Percentiles rank a stretch among this genome's conserved stretches.
Evolutionary conservation across 2,888 invertebrate genomes (phyloP).

Genomic region (Machimus atricapillus): DNA sequence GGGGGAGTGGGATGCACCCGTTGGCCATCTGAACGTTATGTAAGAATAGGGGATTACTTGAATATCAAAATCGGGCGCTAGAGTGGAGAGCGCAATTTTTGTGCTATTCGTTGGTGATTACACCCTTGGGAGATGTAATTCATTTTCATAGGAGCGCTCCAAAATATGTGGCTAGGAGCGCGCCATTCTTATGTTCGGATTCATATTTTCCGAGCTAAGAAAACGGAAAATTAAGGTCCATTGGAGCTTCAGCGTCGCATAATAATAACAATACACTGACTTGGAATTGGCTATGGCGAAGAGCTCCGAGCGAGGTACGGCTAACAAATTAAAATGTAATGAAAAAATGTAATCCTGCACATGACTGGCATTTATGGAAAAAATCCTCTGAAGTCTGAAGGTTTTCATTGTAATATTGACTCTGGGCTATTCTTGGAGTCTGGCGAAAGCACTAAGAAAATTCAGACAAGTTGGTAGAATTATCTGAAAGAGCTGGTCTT

Average conservation of each 20-base stretch:
- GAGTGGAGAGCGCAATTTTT: conserved; percentile 38
- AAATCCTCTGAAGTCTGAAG: neutral
- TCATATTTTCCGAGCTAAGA: neutral
- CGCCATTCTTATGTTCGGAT: neutral
- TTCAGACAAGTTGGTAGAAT: neutral
- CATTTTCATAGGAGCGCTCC: conserved; percentile 40
- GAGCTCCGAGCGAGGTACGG: neutral
- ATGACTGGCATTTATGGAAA: neutral
- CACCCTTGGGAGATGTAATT: conserved; percentile 48
- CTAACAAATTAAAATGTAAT: neutral
- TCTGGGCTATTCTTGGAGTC: neutral
- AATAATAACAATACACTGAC: neutral
- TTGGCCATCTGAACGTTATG: neutral
- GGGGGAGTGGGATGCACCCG: neutral
- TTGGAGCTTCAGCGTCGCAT: neutral
- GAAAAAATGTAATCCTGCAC: neutral
- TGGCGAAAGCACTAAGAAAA: neutral
- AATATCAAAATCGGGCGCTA: neutral
- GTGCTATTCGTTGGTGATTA: conserved; percentile 46
- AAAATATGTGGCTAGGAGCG: neutral
- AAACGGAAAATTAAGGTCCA: conserved; percentile 4
- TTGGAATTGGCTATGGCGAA: neutral
- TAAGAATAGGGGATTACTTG: conserved; percentile 21
- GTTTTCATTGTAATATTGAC: neutral
- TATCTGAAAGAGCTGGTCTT: neutral